Percentiles rank a stretch among this genome's conserved stretches.
phyloP scores from a whole-genome alignment of 2,797 vertebrate genomes.

The Manis pentadactyla region DNA sequence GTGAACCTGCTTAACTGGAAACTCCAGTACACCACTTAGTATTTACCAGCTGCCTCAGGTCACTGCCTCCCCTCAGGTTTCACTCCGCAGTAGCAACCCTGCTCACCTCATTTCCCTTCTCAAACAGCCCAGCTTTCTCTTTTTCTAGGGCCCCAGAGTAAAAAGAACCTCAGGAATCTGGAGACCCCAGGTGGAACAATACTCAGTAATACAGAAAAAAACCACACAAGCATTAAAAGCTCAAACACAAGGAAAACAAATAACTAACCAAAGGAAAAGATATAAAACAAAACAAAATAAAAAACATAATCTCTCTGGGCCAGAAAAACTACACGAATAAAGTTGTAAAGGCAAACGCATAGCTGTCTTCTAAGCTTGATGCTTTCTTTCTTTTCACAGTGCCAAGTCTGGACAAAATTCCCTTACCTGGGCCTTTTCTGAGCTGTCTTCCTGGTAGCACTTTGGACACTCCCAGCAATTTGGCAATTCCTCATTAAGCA shows the following conservation, averaged over 20 bases:
- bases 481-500: conserved; percentile 96
- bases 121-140: neutral
- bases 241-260: neutral
- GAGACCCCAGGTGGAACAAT: neutral
- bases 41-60: neutral
- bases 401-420: neutral
- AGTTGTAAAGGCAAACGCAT: neutral
- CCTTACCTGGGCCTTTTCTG: conserved; percentile 92
- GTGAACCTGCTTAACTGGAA: conserved; percentile 42
- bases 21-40: conserved; percentile 15
- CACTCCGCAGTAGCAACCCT: neutral
- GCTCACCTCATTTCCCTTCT: neutral
- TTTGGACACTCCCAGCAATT: conserved; percentile 99
- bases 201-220: conserved; percentile 34
- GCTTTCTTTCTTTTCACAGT: neutral
- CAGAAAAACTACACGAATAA: neutral
- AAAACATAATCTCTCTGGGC: neutral
- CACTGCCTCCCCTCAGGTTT: neutral
- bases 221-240: neutral
- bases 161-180: conserved; percentile 15
- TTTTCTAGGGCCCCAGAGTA: conserved; percentile 38
- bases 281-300: neutral
- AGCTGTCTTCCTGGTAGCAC: conserved; percentile 93
- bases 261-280: conserved; percentile 1
- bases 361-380: neutral